Evolutionary conservation across 2,113 vertebrate genomes (phyloP), one percentile per base, ranked within the genome.

Genomic region (Corynorhinus townsendii): DNA sequence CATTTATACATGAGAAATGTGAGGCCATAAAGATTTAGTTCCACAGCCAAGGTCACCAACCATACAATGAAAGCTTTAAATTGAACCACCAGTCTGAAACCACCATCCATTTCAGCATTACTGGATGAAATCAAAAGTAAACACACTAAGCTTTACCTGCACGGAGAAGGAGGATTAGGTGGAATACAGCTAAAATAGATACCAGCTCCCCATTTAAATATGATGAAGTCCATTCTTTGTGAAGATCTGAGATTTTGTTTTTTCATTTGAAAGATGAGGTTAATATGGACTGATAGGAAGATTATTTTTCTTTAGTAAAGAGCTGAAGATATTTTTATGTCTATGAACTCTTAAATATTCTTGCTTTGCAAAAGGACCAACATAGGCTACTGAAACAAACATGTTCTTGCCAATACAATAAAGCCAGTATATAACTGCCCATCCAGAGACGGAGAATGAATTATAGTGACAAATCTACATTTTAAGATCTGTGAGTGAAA

Each of bases 271-370:
- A 89, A 93, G 43, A 59, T 81, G 49, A 72, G 24, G 52, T 80
- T 45, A 75, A 26, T 38, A n/a, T 72, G 35, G 22, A 30, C 47
- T 71, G n/a, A 49, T 7, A 33, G 26, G 10, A 76, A 82, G n/a
- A 40, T 73, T 19, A 47, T 10, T 86, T 94, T 95, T 82, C 56
- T 86, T 82, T 82, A 64, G 24, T 76, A 83, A 93, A 94, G n/a
- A 86, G 47, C 62, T 94, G 24, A 92, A 15, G 5, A 68, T 64
- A 68, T 73, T 62, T 89, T 87, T 83, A 38, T 59, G 7, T 90
- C 52, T 89, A 30, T 17, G 22, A 80, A 81, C 3, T 33, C 64
- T 38, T 88, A 6, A 71, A n/a, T 73, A 66, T 62, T 56, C 49
- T 81, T 92, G n/a, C 64, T 93, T 68, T 86, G n/a, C 4, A 26